Conservation (phyloP, 2,888 invertebrate species). For the Corythucha ciliata region DNA sequence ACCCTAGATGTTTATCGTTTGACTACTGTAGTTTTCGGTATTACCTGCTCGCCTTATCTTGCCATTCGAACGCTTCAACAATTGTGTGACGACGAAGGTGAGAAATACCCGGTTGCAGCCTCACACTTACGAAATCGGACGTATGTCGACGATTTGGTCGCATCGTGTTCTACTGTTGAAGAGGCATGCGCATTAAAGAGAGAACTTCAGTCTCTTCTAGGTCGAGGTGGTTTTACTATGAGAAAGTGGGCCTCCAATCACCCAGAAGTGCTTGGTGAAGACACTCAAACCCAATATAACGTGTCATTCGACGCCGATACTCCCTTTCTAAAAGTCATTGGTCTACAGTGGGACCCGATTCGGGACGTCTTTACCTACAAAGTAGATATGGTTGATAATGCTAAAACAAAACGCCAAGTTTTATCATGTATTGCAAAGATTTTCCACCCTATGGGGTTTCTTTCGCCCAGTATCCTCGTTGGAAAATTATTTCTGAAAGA, state of each 20-base stretch:
- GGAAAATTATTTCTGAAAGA: slow-evolving; percentile 31
- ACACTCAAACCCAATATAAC: neutral
- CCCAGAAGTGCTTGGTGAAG: slow-evolving; percentile 1
- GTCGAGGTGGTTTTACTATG: slow-evolving; percentile 20
- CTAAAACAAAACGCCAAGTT: slow-evolving; percentile 19
- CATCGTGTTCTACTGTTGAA: slow-evolving; percentile 10
- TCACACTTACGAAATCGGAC: slow-evolving; percentile 10
- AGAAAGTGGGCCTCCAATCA: slow-evolving; percentile 18
- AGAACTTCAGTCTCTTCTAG: slow-evolving; percentile 16
- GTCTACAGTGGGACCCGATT: slow-evolving; percentile 28
- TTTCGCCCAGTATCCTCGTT: no score
- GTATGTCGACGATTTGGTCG: slow-evolving; percentile 21
- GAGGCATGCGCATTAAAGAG: slow-evolving; percentile 6
- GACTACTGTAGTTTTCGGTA: slow-evolving; percentile 32
- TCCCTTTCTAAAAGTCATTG: slow-evolving; percentile 30
- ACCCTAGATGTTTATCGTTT: slow-evolving; percentile 19
- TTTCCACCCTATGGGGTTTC: slow-evolving; percentile 32
- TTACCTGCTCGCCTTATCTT: slow-evolving; percentile 29
- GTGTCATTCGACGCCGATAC: slow-evolving; percentile 4
- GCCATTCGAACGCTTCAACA: slow-evolving; percentile 29
- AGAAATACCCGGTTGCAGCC: slow-evolving; percentile 25
- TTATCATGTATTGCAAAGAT: slow-evolving; percentile 19
- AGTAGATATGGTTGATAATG: neutral
- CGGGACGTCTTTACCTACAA: slow-evolving; percentile 25
- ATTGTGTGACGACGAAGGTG: slow-evolving; percentile 25